Conservation (phyloP, 2,113 vertebrate genomes). For the Promerops cafer region DNA sequence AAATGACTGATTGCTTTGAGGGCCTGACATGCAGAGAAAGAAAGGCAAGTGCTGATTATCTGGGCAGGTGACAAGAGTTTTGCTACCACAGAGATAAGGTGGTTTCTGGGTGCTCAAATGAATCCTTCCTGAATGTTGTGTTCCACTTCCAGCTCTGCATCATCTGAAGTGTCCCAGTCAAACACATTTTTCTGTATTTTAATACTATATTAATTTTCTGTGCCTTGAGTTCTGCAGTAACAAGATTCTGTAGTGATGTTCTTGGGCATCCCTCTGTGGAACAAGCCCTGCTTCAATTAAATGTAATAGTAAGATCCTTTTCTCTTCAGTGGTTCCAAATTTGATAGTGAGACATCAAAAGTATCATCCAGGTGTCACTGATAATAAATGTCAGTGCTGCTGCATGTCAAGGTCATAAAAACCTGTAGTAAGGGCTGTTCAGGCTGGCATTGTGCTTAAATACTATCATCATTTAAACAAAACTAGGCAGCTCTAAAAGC, state of each 20-base stretch:
- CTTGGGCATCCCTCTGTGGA: not conserved
- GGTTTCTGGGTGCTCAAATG: not conserved
- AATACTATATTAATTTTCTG: not conserved
- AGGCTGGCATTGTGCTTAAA: not conserved
- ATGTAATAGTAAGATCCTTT: not conserved
- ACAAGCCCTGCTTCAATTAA: not conserved
- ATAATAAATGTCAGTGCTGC: constrained; percentile 14
- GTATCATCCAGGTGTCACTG: not conserved
- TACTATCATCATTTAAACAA: not conserved
- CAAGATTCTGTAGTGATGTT: not conserved
- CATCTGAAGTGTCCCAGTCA: not conserved
- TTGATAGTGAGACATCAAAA: constrained; percentile 19
- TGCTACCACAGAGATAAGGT: not conserved
- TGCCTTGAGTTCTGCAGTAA: not conserved
- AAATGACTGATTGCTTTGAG: not conserved
- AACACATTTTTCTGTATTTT: not conserved
- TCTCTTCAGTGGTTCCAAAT: not conserved
- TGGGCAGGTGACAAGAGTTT: not conserved
- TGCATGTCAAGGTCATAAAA: constrained; percentile 25
- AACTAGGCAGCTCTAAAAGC: not conserved
- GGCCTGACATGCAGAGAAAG: not conserved
- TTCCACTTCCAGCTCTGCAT: not conserved
- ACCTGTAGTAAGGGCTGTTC: not conserved
- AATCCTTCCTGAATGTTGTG: not conserved
- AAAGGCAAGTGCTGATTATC: not conserved